Percentiles rank a stretch among this genome's conserved stretches.
phyloP scores from a whole-genome alignment of 2,797 vertebrate genomes.

The Amphiprion clarkii region DNA sequence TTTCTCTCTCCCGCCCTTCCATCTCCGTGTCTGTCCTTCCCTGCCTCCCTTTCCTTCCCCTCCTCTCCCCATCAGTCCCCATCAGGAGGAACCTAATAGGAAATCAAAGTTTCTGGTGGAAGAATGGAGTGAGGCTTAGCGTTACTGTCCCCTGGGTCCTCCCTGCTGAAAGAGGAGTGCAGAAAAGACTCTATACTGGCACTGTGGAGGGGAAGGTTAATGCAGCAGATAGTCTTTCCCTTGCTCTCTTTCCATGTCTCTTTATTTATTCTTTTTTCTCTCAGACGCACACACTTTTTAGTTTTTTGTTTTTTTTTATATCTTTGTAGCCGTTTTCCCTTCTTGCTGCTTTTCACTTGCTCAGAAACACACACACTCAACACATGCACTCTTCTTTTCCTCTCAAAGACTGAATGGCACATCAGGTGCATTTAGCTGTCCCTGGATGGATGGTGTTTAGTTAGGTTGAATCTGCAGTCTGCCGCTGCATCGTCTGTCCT shows the following conservation, averaged over 20 bases:
- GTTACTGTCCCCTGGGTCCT: constrained; percentile 97
- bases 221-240: constrained; percentile 98
- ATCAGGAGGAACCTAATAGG: constrained; percentile 99
- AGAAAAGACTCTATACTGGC: constrained; percentile 89
- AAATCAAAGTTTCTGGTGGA: constrained; percentile 97
- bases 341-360: constrained; percentile 42
- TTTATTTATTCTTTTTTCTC: constrained; percentile 69
- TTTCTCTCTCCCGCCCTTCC: constrained; percentile 31
- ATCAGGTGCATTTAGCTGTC: constrained; percentile 57
- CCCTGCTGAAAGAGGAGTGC: constrained; percentile 97
- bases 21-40: constrained; percentile 47
- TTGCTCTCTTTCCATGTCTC: constrained; percentile 79
- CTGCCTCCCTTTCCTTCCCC: constrained; percentile 57
- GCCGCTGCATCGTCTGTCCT: constrained; percentile 47
- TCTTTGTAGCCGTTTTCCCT: constrained; percentile 46
- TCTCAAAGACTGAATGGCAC: constrained; percentile 20
- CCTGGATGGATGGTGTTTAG: constrained; percentile 26
- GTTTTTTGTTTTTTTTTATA: constrained; percentile 1
- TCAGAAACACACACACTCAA: constrained; percentile 26
- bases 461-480: constrained; percentile 37
- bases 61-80: constrained; percentile 84
- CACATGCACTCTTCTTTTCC: constrained; percentile 15
- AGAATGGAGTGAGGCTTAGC: constrained; percentile 97
- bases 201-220: constrained; percentile 93
- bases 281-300: constrained; percentile 54